A percentile compares a stretch with the other conserved stretches of the same genome.
These are phyloP conservation scores for Gymnorhina tibicen DNA, from an alignment of 2,113 vertebrate genomes.

Conservation along the genomic window DNA sequence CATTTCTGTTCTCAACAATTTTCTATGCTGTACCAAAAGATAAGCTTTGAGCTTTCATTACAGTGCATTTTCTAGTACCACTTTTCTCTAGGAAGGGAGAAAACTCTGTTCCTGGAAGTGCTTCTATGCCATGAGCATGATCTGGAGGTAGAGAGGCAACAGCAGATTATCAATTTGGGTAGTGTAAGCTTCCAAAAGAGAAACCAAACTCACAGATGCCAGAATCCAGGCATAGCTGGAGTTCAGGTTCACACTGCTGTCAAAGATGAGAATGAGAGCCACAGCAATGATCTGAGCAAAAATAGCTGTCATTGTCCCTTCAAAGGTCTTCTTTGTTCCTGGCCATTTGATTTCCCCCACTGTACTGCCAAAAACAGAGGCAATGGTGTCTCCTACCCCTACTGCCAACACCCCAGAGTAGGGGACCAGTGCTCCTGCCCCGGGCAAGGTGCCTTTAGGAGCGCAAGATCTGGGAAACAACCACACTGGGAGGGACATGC, in stretches of 20 bases:
- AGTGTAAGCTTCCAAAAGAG: constrained; percentile 93
- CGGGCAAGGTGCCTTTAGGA: constrained; percentile 78
- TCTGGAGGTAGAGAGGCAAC: constrained; percentile 93
- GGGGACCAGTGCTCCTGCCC: constrained; percentile 85
- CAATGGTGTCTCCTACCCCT: constrained; percentile 91
- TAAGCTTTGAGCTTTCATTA: not conserved
- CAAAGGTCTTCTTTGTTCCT: constrained; percentile 94
- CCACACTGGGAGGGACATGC: constrained; percentile 94
- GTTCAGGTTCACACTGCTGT: constrained; percentile 86
- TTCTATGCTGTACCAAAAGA: not conserved
- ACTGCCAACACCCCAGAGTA: constrained; percentile 93
- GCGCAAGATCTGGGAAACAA: constrained; percentile 87
- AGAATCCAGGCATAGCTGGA: constrained; percentile 91
- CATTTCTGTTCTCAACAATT: not conserved
- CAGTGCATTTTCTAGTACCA: not conserved
- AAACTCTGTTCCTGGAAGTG: not conserved
- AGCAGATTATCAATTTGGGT: constrained; percentile 96
- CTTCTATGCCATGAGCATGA: constrained; percentile 85
- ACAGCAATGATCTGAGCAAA: constrained; percentile 96
- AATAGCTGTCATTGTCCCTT: constrained; percentile 92
- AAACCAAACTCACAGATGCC: constrained; percentile 86
- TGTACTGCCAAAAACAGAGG: constrained; percentile 89
- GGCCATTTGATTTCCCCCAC: constrained; percentile 96
- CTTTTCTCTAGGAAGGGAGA: not conserved
- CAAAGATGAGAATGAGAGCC: constrained; percentile 92